These are phyloP conservation scores for Channallabes apus DNA, from an alignment of 2,797 vertebrate genomes.

Conservation along the genomic window DNA sequence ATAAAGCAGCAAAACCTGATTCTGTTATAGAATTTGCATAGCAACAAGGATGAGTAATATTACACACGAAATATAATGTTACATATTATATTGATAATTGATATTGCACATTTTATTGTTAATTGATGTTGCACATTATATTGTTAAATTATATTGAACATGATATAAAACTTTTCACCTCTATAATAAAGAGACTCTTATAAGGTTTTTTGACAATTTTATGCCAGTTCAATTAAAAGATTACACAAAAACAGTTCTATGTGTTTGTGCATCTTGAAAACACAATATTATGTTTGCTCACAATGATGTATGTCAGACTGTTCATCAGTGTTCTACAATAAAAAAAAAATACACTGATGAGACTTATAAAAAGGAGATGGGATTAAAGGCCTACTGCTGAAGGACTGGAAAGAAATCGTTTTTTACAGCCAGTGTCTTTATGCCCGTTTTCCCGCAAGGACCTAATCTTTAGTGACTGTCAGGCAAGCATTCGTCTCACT, in stretches of 20 bases:
- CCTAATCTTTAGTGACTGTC: constrained; percentile 69
- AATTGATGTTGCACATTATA: no score
- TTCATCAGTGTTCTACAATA: constrained; percentile 16
- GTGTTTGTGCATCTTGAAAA: not conserved
- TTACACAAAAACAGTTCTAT: not conserved
- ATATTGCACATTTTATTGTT: no score
- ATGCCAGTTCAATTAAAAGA: not conserved
- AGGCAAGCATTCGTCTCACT: constrained; percentile 61
- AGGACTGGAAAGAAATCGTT: constrained; percentile 45
- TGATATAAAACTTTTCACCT: not conserved
- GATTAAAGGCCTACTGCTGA: constrained; percentile 51
- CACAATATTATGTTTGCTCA: not conserved
- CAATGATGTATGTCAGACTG: not conserved
- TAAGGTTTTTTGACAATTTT: not conserved
- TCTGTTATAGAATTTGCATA: no score
- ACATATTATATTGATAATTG: no score
- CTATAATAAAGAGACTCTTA: not conserved
- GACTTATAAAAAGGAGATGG: constrained; percentile 41
- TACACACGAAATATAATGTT: no score
- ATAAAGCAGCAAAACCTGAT: no score
- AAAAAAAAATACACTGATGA: constrained; percentile 30
- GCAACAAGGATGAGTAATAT: no score
- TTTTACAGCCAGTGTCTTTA: constrained; percentile 54
- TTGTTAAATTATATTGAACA: no score
- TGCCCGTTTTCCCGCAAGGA: constrained; percentile 54